Conservation (phyloP, 2,888 invertebrate genomes). For the Drosophila kuntzei region DNA sequence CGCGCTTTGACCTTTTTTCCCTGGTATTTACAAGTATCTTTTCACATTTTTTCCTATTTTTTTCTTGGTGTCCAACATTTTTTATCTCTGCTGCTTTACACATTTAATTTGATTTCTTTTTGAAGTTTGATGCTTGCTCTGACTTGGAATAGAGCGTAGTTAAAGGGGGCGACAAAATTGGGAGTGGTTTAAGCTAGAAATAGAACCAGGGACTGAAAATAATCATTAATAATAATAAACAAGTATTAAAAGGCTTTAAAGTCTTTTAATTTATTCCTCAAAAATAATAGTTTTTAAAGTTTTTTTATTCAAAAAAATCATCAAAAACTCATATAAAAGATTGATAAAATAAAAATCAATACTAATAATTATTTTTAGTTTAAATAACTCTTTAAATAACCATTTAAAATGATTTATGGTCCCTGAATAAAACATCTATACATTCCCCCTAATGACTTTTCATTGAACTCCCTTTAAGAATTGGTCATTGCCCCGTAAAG, state of each 20-base stretch:
- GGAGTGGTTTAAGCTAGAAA: background rate
- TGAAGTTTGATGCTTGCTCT: constrained; percentile 71
- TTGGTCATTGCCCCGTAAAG: background rate
- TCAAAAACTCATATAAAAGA: no score
- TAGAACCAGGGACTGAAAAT: no score
- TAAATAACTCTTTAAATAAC: no score
- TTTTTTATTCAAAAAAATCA: no score
- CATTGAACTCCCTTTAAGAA: background rate
- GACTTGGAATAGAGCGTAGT: constrained; percentile 30
- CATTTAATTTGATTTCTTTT: constrained; percentile 80
- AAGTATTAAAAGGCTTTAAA: no score
- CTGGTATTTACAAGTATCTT: constrained; percentile 65
- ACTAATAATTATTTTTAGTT: no score
- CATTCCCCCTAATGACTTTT: background rate
- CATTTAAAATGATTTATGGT: no score
- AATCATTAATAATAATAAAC: no score
- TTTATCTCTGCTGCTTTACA: constrained; percentile 71
- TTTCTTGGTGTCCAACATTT: constrained; percentile 34
- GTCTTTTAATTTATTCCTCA: no score
- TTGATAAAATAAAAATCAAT: no score
- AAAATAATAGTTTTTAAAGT: no score
- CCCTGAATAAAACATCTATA: no score
- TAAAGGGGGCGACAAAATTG: constrained; percentile 3
- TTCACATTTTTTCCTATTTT: constrained; percentile 46
- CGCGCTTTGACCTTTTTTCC: constrained; percentile 76